phyloP scores from a whole-genome alignment of 1,140 invertebrate genomes.

The Zaprionus davidi region DNA sequence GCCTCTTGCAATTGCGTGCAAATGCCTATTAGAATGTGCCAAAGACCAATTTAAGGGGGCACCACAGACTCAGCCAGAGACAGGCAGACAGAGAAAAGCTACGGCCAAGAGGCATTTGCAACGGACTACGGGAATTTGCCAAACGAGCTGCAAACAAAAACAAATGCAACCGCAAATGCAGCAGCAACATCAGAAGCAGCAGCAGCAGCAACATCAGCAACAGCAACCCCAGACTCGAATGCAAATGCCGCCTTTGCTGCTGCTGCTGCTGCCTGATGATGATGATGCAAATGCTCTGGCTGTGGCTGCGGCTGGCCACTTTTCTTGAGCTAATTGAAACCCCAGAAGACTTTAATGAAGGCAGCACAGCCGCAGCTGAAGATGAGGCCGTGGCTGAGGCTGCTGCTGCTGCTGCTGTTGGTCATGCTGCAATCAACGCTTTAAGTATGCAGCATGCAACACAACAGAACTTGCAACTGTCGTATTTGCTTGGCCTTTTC shows the following conservation, averaged over 20 bases:
- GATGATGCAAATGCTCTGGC: slow-evolving; percentile 41
- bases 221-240: slow-evolving; percentile 22
- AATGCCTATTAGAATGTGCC: slow-evolving; percentile 73
- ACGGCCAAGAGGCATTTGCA: slow-evolving; percentile 22
- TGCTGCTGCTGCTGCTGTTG: not conserved
- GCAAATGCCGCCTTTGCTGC: slow-evolving; percentile 12
- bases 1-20: slow-evolving; percentile 60
- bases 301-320: slow-evolving; percentile 28
- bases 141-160: slow-evolving; percentile 38
- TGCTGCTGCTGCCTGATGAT: not conserved
- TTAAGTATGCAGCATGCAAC: slow-evolving; percentile 22
- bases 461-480: slow-evolving; percentile 17
- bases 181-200: slow-evolving; percentile 9
- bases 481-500: slow-evolving; percentile 44
- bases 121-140: slow-evolving; percentile 5
- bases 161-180: slow-evolving; percentile 34
- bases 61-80: slow-evolving; percentile 52
- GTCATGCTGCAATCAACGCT: not conserved
- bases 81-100: slow-evolving; percentile 9
- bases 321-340: slow-evolving; percentile 59
- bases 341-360: slow-evolving; percentile 38
- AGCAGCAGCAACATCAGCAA: not conserved
- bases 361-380: slow-evolving; percentile 9
- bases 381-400: not conserved
- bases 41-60: slow-evolving; percentile 57